Base-by-base conservation (phyloP, 2,888 invertebrate species). In the Epinotia ramella region DNA sequence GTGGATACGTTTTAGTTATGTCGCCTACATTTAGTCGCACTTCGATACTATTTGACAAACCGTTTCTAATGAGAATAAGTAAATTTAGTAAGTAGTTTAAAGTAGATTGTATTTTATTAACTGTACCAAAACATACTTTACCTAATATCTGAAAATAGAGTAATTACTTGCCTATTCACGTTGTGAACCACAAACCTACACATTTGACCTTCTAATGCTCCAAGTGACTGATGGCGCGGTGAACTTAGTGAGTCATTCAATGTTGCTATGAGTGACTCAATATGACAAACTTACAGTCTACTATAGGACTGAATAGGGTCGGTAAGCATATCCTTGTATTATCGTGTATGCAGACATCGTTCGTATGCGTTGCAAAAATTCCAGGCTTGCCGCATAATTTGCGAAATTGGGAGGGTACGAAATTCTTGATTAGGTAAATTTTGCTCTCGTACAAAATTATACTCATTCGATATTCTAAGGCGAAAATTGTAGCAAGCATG, bases 401-500 rank as follows among this genome's bases (percentile, higher is more conserved):
- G 9, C 11, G 16, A 66, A 56, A 16, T 66, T 28, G 13, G 16
- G 6, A 12, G 24, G n/a, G 16, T 16, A 56, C 73, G 12, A 20
- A 63, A 64, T 69, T n/a, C 57, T 18, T 44, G 44, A 63, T 57
- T 74, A 53, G 44, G 60, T 40, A 67, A 18, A 67, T 73, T 67
- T 68, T 24, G 12, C 24, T 33, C 28, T 44, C 16, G n/a, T 60
- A 60, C 40, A 16, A 49, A 66, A 66, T 73, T 53, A 66, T 46
- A 33, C 60, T 66, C 70, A 78, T 78, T 78, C 78, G 73, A 77
- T 78, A 79, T 78, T 78, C 77, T 76, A 71, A 81, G 84, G 87
- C 87, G 89, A 88, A 90, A 92, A 92, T 89, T 91, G 90, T 88
- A 85, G 85, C 88, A 85, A 83, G 83, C 79, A 78, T 78, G 83